These are phyloP conservation scores for Noturus placidus DNA, from an alignment of 2,113 vertebrate species.

Conservation along the genomic window DNA sequence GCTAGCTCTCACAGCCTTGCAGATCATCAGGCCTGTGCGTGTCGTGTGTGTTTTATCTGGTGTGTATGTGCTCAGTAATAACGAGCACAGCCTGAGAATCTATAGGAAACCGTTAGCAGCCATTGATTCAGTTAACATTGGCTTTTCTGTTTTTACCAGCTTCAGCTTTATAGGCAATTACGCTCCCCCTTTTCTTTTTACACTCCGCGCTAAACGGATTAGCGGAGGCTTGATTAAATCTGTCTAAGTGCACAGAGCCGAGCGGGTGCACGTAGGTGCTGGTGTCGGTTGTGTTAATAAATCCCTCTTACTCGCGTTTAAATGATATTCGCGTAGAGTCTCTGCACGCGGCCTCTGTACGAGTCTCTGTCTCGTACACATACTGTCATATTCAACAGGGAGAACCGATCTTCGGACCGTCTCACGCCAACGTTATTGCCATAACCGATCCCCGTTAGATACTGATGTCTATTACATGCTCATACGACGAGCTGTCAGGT, in stretches of 20 bases:
- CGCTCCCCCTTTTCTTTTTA: constrained; percentile 1
- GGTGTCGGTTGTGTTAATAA: constrained; percentile 42
- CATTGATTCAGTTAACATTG: constrained; percentile 50
- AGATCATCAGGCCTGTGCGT: constrained; percentile 34
- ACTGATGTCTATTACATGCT: background rate
- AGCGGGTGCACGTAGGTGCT: constrained; percentile 22
- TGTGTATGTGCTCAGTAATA: constrained; percentile 12
- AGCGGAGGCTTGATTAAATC: constrained; percentile 51
- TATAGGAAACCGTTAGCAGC: constrained; percentile 42
- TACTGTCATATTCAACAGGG: background rate
- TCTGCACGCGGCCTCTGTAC: constrained; percentile 14
- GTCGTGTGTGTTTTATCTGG: constrained; percentile 12
- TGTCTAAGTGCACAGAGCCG: constrained; percentile 46
- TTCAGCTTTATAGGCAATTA: constrained; percentile 47
- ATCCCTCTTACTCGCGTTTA: constrained; percentile 37
- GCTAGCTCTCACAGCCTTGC: constrained; percentile 18
- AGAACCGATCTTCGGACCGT: background rate
- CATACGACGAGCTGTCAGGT: background rate
- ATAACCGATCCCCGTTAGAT: background rate
- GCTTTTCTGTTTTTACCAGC: constrained; percentile 45
- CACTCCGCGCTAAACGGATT: constrained; percentile 45
- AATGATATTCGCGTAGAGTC: constrained; percentile 37
- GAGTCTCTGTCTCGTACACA: background rate
- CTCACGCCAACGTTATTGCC: background rate
- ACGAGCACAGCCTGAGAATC: constrained; percentile 21